These are phyloP conservation scores for Nephila pilipes DNA, from an alignment of 1,140 invertebrate species.

Conservation along the genomic window DNA sequence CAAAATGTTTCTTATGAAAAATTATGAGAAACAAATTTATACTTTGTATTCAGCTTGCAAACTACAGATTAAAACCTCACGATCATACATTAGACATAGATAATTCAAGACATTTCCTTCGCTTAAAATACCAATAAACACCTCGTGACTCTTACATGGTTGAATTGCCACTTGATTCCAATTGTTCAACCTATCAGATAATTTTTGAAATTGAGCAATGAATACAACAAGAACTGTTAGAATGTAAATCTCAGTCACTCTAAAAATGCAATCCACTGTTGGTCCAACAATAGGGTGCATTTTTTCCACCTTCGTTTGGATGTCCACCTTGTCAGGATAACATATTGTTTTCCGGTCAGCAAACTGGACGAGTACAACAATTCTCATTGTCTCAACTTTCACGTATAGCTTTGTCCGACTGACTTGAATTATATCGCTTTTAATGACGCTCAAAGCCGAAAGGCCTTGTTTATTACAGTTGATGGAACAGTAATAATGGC, in stretches of 20 bases:
- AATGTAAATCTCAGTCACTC: constrained; percentile 6
- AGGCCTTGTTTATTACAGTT: constrained; percentile 5
- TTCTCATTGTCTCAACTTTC: constrained; percentile 33
- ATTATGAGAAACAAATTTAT: background rate
- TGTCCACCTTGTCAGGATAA: constrained; percentile 17
- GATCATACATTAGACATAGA: background rate
- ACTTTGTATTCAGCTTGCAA: background rate
- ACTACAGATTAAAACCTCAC: background rate
- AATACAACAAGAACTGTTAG: background rate
- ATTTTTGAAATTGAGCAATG: constrained; percentile 22
- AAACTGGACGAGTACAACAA: constrained; percentile 34
- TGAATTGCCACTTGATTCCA: constrained; percentile 1
- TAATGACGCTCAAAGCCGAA: background rate
- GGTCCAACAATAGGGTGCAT: background rate
- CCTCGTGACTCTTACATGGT: background rate
- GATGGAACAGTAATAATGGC: background rate
- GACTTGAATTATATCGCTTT: constrained; percentile 15
- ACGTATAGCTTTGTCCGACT: constrained; percentile 7
- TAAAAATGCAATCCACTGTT: background rate
- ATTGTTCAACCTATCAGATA: background rate
- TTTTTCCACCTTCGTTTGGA: background rate
- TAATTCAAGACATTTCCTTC: background rate
- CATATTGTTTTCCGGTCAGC: constrained; percentile 37
- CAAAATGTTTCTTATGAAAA: too few species aligned
- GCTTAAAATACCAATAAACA: background rate